These are phyloP conservation scores for Ictidomys tridecemlineatus DNA, from an alignment of 2,113 vertebrate genomes.

Conservation along the genomic window DNA sequence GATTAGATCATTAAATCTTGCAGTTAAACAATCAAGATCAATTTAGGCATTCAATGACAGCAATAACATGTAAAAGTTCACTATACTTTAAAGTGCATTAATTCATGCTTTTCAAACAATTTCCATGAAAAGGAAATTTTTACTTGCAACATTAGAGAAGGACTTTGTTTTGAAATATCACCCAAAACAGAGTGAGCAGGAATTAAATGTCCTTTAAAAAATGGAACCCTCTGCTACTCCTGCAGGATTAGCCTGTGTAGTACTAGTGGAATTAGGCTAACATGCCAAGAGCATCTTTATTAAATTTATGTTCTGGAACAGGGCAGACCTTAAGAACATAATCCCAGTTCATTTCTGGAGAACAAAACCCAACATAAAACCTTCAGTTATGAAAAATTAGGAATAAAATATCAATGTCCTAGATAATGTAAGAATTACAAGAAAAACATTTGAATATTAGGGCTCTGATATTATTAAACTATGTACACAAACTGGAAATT, in stretches of 20 bases:
- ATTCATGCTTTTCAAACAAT: background rate
- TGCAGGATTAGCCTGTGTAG: background rate
- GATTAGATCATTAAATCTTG: slow-evolving; percentile 39
- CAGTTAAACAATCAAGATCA: background rate
- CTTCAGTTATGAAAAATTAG: background rate
- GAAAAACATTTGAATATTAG: slow-evolving; percentile 38
- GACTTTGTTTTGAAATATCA: slow-evolving; percentile 60
- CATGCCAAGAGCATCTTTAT: background rate
- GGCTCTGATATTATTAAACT: background rate
- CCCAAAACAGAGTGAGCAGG: background rate
- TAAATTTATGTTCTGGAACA: background rate
- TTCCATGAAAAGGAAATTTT: slow-evolving; percentile 26
- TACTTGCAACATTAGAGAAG: background rate
- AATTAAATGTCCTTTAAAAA: slow-evolving; percentile 7
- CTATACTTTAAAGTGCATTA: slow-evolving; percentile 8
- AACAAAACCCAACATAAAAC: background rate
- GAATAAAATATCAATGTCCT: background rate
- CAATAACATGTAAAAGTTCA: slow-evolving; percentile 38
- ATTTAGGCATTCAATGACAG: background rate
- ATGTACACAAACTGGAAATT: background rate
- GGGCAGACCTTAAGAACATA: background rate
- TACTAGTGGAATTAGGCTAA: background rate
- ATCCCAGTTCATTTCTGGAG: background rate
- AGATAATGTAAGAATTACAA: background rate
- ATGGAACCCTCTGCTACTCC: background rate